Conservation (phyloP, 2,888 invertebrate species). For the Drosophila sordidapex region DNA sequence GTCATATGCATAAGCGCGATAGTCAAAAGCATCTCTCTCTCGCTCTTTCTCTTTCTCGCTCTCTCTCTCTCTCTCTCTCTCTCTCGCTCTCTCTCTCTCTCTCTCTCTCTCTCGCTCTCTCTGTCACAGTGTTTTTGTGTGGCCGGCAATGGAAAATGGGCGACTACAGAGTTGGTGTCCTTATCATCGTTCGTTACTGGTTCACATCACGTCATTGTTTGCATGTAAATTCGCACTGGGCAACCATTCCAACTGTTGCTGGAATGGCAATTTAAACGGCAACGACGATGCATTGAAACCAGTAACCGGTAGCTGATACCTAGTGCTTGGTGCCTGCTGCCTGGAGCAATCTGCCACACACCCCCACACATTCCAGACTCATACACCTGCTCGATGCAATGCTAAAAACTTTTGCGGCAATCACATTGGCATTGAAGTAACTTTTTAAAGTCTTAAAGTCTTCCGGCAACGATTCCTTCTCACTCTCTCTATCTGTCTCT, state of each 20-base stretch:
- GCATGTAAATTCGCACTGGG: conserved; percentile 69
- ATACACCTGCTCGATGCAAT: background rate
- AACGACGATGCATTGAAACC: conserved; percentile 5
- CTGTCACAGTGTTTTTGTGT: background rate
- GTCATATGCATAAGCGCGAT: conserved; percentile 39
- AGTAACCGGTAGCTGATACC: conserved; percentile 20
- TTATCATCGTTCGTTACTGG: conserved; percentile 57
- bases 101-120: background rate
- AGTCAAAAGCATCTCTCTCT: conserved; percentile 9
- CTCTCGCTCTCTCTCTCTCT: background rate
- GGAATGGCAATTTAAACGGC: conserved; percentile 19
- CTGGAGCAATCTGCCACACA: background rate
- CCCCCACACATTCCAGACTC: background rate
- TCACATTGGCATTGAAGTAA: conserved; percentile 19
- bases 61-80: background rate
- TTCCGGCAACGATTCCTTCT: conserved; percentile 17
- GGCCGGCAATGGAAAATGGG: conserved; percentile 1
- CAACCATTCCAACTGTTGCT: conserved; percentile 34
- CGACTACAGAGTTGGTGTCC: conserved; percentile 5
- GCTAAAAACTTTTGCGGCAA: conserved; percentile 27
- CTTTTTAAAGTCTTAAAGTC: conserved; percentile 50
- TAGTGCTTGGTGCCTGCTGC: background rate
- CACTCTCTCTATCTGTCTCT: background rate
- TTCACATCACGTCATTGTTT: conserved; percentile 78
- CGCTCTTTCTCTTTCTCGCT: background rate